phyloP scores from a whole-genome alignment of 2,888 invertebrate genomes.

The Parnassius orleans region DNA sequence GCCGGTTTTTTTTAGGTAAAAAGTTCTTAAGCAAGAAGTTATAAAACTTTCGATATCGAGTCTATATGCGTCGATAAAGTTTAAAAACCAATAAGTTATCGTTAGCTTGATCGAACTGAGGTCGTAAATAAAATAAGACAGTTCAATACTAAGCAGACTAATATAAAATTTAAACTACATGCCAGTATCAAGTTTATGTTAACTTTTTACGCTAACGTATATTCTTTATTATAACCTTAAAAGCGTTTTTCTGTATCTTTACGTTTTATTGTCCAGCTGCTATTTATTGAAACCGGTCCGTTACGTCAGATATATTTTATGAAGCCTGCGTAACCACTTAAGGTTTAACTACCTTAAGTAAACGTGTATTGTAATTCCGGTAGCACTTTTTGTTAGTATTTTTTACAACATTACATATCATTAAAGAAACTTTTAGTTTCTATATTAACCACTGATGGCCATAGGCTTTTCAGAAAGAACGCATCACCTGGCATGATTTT shows the following conservation, averaged over 20 bases:
- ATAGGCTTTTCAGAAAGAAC: too few relatives aligned
- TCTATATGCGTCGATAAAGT: too few relatives aligned
- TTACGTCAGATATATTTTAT: slow-evolving; percentile 26
- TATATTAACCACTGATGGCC: too few relatives aligned
- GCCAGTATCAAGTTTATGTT: slow-evolving; percentile 5
- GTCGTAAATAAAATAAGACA: slow-evolving; percentile 2
- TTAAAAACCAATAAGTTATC: too few relatives aligned
- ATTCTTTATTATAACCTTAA: slow-evolving; percentile 18
- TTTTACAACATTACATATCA: too few relatives aligned
- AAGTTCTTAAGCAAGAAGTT: too few relatives aligned
- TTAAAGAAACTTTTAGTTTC: too few relatives aligned
- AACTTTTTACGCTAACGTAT: slow-evolving; percentile 13
- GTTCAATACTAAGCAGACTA: neutral
- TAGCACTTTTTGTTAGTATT: slow-evolving; percentile 23
- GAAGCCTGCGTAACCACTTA: slow-evolving; percentile 22
- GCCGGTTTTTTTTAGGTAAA: too few relatives aligned
- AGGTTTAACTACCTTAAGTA: slow-evolving; percentile 21
- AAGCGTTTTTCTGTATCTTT: slow-evolving; percentile 28
- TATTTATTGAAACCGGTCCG: slow-evolving; percentile 24
- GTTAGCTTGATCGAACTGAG: too few relatives aligned
- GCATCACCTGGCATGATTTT: too few relatives aligned
- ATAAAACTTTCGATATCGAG: too few relatives aligned
- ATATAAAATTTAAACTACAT: slow-evolving; percentile 7
- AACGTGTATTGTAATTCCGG: slow-evolving; percentile 23
- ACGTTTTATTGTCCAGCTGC: slow-evolving; percentile 21